phyloP scores from a whole-genome alignment of 2,888 invertebrate genomes.

The Dermolepida albohirtum region DNA sequence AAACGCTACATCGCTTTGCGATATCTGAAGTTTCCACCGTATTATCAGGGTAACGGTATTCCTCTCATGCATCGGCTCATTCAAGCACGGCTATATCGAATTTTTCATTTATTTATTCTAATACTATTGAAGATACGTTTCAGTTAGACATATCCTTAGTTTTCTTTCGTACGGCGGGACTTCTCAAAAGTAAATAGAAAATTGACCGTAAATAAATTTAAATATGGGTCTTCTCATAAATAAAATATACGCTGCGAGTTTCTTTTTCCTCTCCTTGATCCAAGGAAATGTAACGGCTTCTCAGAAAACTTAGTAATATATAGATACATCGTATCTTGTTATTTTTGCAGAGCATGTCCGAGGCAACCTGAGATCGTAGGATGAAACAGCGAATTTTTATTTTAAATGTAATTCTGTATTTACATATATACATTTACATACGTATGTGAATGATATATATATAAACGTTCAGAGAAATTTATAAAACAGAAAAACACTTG shows the following conservation, averaged over 20 bases:
- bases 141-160: conserved; percentile 2
- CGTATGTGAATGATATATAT: too few species aligned
- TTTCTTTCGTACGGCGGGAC: conserved; percentile 22
- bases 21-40: background rate
- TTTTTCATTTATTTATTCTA: conserved; percentile 35
- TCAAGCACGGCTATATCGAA: conserved; percentile 31
- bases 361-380: too few species aligned
- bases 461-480: too few species aligned
- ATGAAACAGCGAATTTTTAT: too few species aligned
- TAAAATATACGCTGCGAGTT: conserved; percentile 29
- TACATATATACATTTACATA: too few species aligned
- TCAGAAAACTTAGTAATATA: conserved; percentile 15
- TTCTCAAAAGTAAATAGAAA: conserved; percentile 19
- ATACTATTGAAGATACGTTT: conserved; percentile 26
- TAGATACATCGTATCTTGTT: conserved; percentile 4
- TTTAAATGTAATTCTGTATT: too few species aligned
- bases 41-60: background rate
- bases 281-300: conserved; percentile 6
- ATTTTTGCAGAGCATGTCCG: background rate
- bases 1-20: background rate
- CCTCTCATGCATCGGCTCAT: background rate
- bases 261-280: conserved; percentile 12
- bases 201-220: conserved; percentile 29
- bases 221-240: conserved; percentile 32
- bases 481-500: too few species aligned